Base-by-base conservation (phyloP, 2,113 vertebrate genomes). In the Chloroceryle aenea region DNA sequence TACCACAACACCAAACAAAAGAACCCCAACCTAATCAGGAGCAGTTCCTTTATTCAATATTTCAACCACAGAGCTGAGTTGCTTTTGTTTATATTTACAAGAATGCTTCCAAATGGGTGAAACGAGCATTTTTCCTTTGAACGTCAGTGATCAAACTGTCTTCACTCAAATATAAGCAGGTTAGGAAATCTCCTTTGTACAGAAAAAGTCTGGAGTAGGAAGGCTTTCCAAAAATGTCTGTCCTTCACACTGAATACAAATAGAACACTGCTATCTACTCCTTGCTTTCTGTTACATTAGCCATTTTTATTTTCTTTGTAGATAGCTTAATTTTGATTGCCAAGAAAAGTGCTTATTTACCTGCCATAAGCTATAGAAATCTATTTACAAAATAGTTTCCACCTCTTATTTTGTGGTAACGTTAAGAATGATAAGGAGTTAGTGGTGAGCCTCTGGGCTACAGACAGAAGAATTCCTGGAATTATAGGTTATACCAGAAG, bases 361-460 rank as follows among this genome's bases (percentile, higher is more conserved):
- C 86, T 78, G 47, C 56, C 61, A 56, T 48, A 30, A 80, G 55
- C 38, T 56, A 45, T 7, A 81, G 29, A 81, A 63, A 90, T 59
- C 79, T 84, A 75, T 81, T 93, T 84, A 88, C 43, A 84, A 88
- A 94, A 72, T 36, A 74, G 42, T 48, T 92, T 82, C 22, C 84
- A 50, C 74, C 71, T 23, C 17, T 90, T 64, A 22, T 63, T 55
- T 50, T 89, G 47, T 68, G 32, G 52, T 81, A 67, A 63, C 1
- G 3, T 43, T 43, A 30, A 89, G 43, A 89, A 71, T 25, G 76
- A 85, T 40, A 95, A 84, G 26, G 27, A 18, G 68, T 89, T 86
- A 84, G 52, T 36, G 22, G 32, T 42, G 64, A 97, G 84, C 72
- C 84, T 88, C 83, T 17, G 72, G 81, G 81, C 67, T 78, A 72